phyloP scores from a whole-genome alignment of 2,113 vertebrate genomes.

The Butorides virescens region DNA sequence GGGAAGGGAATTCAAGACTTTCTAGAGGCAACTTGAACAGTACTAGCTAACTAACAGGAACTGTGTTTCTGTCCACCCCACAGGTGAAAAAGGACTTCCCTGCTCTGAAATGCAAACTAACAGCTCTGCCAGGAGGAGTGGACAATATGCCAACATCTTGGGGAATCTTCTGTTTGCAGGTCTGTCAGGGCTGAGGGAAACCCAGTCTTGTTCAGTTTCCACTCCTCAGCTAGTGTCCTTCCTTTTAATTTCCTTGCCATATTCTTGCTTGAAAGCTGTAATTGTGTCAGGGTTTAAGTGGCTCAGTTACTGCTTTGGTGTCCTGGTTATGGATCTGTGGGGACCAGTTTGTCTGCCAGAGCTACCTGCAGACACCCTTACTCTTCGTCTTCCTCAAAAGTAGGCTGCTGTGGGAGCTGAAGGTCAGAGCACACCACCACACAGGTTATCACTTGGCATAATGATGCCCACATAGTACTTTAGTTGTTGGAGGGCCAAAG shows the following conservation, averaged over 20 bases:
- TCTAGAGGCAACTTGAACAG: not conserved
- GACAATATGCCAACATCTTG: not conserved
- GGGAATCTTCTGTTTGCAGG: not conserved
- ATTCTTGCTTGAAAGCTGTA: not conserved
- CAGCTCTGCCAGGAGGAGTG: not conserved
- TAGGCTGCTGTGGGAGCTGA: not conserved
- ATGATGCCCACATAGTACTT: not conserved
- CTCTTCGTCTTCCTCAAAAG: not conserved
- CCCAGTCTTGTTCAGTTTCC: not conserved
- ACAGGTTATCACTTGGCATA: not conserved
- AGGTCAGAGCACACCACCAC: not conserved
- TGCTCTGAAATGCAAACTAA: not conserved
- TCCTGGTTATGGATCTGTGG: not conserved
- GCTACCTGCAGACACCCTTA: not conserved
- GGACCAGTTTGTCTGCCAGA: not conserved
- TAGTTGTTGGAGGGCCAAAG: not conserved
- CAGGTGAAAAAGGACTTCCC: not conserved
- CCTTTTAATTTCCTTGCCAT: not conserved
- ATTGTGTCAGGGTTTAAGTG: not conserved
- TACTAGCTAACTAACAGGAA: not conserved
- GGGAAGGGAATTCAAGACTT: not conserved
- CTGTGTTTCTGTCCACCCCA: not conserved
- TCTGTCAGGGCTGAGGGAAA: not conserved
- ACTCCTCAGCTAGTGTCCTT: not conserved
- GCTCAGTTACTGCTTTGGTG: not conserved